These are phyloP conservation scores for Phallusia fumigata DNA, from an alignment of 23 tunicate species.

Conservation along the genomic window DNA sequence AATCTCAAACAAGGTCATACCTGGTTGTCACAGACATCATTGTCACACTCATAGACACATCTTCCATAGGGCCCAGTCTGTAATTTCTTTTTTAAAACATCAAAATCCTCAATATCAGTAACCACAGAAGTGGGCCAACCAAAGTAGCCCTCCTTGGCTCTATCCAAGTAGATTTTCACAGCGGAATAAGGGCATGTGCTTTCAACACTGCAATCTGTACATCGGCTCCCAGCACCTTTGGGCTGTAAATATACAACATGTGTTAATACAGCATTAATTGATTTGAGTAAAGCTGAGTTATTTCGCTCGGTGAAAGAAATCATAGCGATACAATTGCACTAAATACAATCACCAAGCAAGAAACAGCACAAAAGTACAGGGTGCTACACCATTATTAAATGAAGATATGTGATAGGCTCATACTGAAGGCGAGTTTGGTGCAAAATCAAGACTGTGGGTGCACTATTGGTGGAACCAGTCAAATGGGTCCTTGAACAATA, in stretches of 20 bases:
- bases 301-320: too few species aligned
- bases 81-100: constrained; percentile 37
- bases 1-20: background rate
- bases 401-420: too few species aligned
- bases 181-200: constrained; percentile 61
- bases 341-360: too few species aligned
- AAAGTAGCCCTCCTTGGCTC: constrained; percentile 42
- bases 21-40: constrained; percentile 88
- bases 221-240: constrained; percentile 31
- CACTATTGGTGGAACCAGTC: too few species aligned
- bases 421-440: too few species aligned
- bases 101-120: constrained; percentile 65
- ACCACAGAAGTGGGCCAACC: constrained; percentile 49
- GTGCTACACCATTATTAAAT: too few species aligned
- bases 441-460: too few species aligned
- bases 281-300: too few species aligned
- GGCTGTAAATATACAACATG: constrained; percentile 28
- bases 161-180: constrained; percentile 38
- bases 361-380: too few species aligned
- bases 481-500: too few species aligned
- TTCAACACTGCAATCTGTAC: constrained; percentile 55
- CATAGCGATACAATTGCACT: too few species aligned
- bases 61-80: constrained; percentile 77
- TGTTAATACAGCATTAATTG: too few species aligned
- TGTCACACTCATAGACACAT: constrained; percentile 83